Base-by-base conservation (phyloP, 1,140 invertebrate genomes). In the Pissodes strobi region DNA sequence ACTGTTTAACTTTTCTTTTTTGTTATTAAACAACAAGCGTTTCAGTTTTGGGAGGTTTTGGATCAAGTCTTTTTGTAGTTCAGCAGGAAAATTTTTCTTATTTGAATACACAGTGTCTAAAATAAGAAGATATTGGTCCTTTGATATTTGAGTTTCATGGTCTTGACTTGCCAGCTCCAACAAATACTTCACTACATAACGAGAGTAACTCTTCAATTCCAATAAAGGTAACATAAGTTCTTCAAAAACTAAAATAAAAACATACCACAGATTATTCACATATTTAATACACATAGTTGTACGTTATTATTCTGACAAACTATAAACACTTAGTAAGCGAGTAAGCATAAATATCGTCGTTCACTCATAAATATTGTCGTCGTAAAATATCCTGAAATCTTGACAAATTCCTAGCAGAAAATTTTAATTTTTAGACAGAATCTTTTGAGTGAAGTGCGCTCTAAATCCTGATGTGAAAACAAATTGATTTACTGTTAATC, bases 221-320 rank as follows among this genome's bases (percentile, higher is more conserved):
- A 92, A 79, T 70, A 90, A 80, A 0, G 90, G 88, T 22, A 90
- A 79, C 87, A 93, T 92, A 9, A 92, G 77, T 63, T 92, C 88
- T 74, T 91, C 84, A 89, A 91, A 93, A 2, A 90, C 86, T 88
- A 74, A 38, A 79, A 64, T n/a, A n/a, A n/a, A n/a, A n/a, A n/a
- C n/a, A n/a, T n/a, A n/a, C n/a, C n/a, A n/a, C n/a, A n/a, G n/a
- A n/a, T n/a, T n/a, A n/a, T n/a, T n/a, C n/a, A n/a, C n/a, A n/a
- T n/a, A n/a, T n/a, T n/a, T n/a, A n/a, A n/a, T n/a, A n/a, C n/a
- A n/a, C n/a, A n/a, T n/a, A n/a, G n/a, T n/a, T n/a, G n/a, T n/a
- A n/a, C n/a, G n/a, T n/a, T n/a, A n/a, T n/a, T n/a, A n/a, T n/a
- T n/a, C n/a, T n/a, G n/a, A n/a, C n/a, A n/a, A n/a, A n/a, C n/a